phyloP scores from a whole-genome alignment of 2,113 vertebrate genomes.

The Malurus alboscapulatus region DNA sequence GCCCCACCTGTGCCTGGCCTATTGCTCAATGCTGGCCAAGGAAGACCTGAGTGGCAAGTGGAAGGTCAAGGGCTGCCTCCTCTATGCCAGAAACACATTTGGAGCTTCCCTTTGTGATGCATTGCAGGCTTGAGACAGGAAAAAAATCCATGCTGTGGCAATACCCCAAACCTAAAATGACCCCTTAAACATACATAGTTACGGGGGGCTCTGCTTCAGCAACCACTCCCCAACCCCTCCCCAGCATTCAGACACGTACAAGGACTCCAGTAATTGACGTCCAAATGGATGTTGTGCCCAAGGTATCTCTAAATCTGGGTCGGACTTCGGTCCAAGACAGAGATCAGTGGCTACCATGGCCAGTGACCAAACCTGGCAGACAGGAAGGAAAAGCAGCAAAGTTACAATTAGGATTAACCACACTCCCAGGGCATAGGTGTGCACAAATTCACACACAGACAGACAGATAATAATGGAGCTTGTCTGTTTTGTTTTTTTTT shows the following conservation, averaged over 20 bases:
- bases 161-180: neutral
- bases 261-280: conserved; percentile 90
- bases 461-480: conserved; percentile 18
- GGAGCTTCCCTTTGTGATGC: neutral
- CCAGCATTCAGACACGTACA: conserved; percentile 79
- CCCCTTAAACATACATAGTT: neutral
- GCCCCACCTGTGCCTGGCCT: neutral
- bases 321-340: conserved; percentile 89
- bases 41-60: neutral
- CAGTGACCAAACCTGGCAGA: conserved; percentile 91
- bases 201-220: neutral
- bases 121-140: neutral
- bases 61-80: neutral
- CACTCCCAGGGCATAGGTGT: conserved; percentile 6
- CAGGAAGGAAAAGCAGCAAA: conserved; percentile 29
- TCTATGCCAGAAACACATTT: neutral
- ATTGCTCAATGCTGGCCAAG: neutral
- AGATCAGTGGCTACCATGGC: conserved; percentile 89
- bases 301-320: conserved; percentile 93
- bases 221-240: neutral
- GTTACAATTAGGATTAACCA: conserved; percentile 32
- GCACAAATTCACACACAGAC: neutral
- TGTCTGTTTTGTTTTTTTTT: neutral
- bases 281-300: conserved; percentile 98
- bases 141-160: neutral